Evolutionary conservation across 2,113 vertebrate genomes (phyloP).

Genomic region (Acinonyx jubatus): DNA sequence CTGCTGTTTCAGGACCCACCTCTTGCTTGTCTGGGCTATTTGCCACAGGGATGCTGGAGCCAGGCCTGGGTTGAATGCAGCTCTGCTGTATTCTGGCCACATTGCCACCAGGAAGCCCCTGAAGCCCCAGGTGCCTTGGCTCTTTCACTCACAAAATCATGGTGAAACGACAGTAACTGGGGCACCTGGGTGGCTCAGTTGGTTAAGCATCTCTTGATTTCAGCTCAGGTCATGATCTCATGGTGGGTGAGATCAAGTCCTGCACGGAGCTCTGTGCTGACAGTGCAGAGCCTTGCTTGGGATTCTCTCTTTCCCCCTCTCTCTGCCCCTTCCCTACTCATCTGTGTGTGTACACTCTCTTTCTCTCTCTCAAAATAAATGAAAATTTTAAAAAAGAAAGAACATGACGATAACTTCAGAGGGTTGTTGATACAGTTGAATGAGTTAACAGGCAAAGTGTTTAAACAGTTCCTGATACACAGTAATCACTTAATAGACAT

Average conservation of each 20-base stretch:
- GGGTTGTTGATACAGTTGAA: background rate
- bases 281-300: too few species aligned
- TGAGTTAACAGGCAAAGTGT: background rate
- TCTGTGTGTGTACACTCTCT: too few species aligned
- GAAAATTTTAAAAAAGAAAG: too few species aligned
- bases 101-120: background rate
- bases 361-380: too few species aligned
- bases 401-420: background rate
- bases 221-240: too few species aligned
- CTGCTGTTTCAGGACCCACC: background rate
- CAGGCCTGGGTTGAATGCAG: background rate
- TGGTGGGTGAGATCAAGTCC: too few species aligned
- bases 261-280: too few species aligned
- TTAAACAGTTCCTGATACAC: background rate
- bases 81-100: background rate
- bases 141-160: background rate
- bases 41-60: background rate
- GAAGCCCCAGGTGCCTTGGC: background rate
- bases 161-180: background rate
- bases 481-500: background rate
- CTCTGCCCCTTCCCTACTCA: too few species aligned
- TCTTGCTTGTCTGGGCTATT: background rate
- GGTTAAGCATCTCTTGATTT: too few species aligned
- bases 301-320: too few species aligned
- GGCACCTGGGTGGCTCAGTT: too few species aligned